Evolutionary conservation across 2,888 invertebrate species (phyloP).

Genomic region (Sussaba pulchella): DNA sequence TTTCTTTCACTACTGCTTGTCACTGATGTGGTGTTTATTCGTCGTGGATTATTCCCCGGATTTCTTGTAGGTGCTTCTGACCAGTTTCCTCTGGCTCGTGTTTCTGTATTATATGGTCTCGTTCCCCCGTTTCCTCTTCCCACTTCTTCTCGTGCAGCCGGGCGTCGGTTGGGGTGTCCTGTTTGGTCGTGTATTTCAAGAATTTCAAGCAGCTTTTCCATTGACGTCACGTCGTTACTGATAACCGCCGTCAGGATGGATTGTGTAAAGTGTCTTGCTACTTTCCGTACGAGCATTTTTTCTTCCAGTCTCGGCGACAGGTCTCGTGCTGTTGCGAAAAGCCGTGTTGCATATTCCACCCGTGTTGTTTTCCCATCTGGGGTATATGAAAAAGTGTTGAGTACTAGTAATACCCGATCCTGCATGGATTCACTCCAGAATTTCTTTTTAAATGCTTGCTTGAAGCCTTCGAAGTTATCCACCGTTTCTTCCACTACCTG

Average conservation of each 20-base stretch:
- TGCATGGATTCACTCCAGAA: slow-evolving; percentile 21
- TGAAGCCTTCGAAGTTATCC: not conserved
- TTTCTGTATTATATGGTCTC: too few species aligned
- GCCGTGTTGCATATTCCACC: slow-evolving; percentile 1
- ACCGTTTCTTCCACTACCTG: not conserved
- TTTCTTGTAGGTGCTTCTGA: too few species aligned
- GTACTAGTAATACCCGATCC: not conserved
- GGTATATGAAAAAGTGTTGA: not conserved
- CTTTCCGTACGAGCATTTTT: not conserved
- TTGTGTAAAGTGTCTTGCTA: not conserved
- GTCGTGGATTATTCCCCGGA: too few species aligned
- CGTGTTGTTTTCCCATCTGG: not conserved
- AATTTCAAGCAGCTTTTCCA: too few species aligned
- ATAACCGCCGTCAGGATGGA: not conserved
- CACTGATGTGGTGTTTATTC: too few species aligned
- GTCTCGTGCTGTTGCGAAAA: not conserved
- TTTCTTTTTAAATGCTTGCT: not conserved
- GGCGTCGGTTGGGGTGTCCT: too few species aligned
- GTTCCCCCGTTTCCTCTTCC: too few species aligned
- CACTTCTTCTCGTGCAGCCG: too few species aligned
- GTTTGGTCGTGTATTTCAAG: too few species aligned
- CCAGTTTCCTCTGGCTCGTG: too few species aligned
- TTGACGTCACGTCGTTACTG: not conserved
- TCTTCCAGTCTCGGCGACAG: not conserved
- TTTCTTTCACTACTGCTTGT: too few species aligned